Evolutionary conservation across 2,888 invertebrate species (phyloP).

Genomic region (Epinotia nisella): DNA sequence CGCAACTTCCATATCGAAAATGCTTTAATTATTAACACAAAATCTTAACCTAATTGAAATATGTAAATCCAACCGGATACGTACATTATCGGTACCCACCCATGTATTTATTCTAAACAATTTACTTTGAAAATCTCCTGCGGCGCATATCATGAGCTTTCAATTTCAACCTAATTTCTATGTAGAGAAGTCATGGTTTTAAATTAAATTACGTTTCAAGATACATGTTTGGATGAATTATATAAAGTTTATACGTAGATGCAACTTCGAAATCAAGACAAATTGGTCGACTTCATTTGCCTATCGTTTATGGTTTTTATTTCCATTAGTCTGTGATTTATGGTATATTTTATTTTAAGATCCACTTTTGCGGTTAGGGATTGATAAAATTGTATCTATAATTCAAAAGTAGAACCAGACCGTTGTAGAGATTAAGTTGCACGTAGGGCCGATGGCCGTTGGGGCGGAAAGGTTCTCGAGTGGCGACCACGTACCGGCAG

Average conservation of each 20-base stretch:
- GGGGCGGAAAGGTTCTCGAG: no score
- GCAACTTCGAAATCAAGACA: slow-evolving; percentile 36
- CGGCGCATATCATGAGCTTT: background rate
- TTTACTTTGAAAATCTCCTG: background rate
- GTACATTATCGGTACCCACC: slow-evolving; percentile 10
- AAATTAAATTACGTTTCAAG: background rate
- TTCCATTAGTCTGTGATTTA: slow-evolving; percentile 27
- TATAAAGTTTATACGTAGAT: background rate
- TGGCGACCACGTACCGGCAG: no score
- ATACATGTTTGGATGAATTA: slow-evolving; percentile 6
- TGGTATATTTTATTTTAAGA: slow-evolving; percentile 12
- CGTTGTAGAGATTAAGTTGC: no score
- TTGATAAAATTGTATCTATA: background rate
- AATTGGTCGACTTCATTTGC: slow-evolving; percentile 37
- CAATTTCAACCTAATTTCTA: background rate
- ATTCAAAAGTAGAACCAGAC: no score
- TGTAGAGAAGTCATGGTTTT: background rate
- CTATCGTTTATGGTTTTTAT: slow-evolving; percentile 38
- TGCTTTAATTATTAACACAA: slow-evolving; percentile 36
- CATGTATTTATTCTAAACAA: slow-evolving; percentile 22
- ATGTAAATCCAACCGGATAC: slow-evolving; percentile 39
- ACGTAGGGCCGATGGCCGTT: no score
- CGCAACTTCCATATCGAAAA: slow-evolving; percentile 22
- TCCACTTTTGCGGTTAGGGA: background rate
- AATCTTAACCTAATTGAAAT: slow-evolving; percentile 37